phyloP scores from a whole-genome alignment of 2,888 invertebrate genomes.

The Habrosyne pyritoides region DNA sequence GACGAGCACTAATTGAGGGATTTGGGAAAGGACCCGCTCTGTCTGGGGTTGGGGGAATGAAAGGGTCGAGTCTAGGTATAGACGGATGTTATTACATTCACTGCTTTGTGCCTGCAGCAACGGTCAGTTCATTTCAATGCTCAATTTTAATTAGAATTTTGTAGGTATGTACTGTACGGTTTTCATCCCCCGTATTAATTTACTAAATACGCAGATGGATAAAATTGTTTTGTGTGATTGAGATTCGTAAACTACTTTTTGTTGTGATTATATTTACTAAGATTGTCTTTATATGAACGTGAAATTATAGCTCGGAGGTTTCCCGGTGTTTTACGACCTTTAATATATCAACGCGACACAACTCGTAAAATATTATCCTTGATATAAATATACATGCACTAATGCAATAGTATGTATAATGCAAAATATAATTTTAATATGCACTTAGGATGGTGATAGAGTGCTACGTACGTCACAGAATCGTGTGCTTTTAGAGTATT shows the following conservation, averaged over 20 bases:
- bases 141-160: neutral
- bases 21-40: conserved; percentile 36
- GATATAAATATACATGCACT: conserved; percentile 8
- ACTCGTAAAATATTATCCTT: conserved; percentile 23
- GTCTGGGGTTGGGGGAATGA: conserved; percentile 19
- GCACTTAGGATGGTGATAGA: neutral
- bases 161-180: neutral
- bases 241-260: conserved; percentile 18
- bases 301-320: conserved; percentile 25
- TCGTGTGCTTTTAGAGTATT: no score
- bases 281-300: conserved; percentile 11
- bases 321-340: conserved; percentile 32
- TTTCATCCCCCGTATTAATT: no score
- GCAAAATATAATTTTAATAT: neutral
- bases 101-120: neutral
- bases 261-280: conserved; percentile 2
- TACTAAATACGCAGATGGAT: no score
- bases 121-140: neutral
- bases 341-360: conserved; percentile 31
- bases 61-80: conserved; percentile 18
- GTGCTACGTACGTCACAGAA: neutral
- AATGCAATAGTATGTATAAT: neutral
- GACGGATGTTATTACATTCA: conserved; percentile 6
- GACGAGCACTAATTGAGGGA: conserved; percentile 43
- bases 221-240: neutral